Base-by-base conservation (phyloP, 1,140 invertebrate species). In the Drosophila albomicans region DNA sequence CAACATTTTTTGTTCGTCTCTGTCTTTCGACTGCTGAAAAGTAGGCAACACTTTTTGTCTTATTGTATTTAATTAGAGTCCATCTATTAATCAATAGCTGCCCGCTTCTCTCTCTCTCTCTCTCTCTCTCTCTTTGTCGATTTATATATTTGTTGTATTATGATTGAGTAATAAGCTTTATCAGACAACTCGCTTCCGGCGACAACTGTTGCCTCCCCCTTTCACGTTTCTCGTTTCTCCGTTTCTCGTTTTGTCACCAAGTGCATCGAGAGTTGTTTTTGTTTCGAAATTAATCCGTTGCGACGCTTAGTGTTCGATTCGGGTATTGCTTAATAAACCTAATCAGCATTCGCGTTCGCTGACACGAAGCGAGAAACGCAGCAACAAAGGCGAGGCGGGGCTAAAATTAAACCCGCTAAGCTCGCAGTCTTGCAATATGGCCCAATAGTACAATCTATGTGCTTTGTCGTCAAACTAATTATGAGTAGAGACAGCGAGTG, bases 401-500 rank as follows among this genome's bases (percentile, higher is more conserved):
- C 63, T 49, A 41, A 68, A 59, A 68, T 68, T 51, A 30, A 54
- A 48, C 52, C 64, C 32, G 32, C 64, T 46, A 11, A 56, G 51
- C 13, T 41, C 41, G 8, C 35, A 66, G 38, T 66, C 51, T 45
- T 20, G 20, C 41, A 66, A 43, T 57, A 35, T 38, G 52, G 52
- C 30, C 30, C 35, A 51, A 46, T 8, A n/a, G 35, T 38, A 38
- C 35, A 38, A 38, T 56, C 28, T 46, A 66, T 73, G 32, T 32
- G 52, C 10, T 16, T 32, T 30, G 30, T 66, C 67, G 81, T 73
- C 81, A 65, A 72, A 84, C 81, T 80, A 84, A 84, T 84, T 84
- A 84, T 79, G 77, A 77, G 41, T 28, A 58, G 43, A 30, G 46
- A 38, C 45, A 45, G 10, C 38, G 15, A 46, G 11, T 32, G 15